phyloP scores from a whole-genome alignment of 2,113 vertebrate genomes.

The Rhadina sibilatrix region DNA sequence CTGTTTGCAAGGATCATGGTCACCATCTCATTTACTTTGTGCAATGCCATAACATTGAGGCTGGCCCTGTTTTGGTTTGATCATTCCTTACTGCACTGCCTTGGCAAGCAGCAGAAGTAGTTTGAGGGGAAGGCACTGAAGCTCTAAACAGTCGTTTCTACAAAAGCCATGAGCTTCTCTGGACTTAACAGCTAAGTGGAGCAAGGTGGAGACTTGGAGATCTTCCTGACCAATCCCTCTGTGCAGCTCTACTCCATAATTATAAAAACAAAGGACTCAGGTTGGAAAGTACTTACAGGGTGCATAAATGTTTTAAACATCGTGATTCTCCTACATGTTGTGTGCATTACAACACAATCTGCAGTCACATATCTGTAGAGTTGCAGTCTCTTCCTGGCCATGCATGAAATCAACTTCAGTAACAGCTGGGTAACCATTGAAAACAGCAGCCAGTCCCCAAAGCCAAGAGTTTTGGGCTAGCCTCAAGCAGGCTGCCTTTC shows the following conservation, averaged over 20 bases:
- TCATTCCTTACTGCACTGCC: not conserved
- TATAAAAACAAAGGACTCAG: not conserved
- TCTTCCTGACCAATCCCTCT: not conserved
- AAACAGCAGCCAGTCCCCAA: not conserved
- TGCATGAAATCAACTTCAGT: not conserved
- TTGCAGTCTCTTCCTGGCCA: not conserved
- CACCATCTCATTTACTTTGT: not conserved
- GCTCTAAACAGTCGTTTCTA: not conserved
- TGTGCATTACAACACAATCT: not conserved
- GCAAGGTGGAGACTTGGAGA: not conserved
- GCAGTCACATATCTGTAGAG: not conserved
- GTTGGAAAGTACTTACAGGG: fast-evolving
- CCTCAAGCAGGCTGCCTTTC: not conserved
- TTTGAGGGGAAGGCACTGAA: not conserved
- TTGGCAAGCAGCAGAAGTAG: not conserved
- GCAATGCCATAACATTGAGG: not conserved
- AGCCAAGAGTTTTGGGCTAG: not conserved
- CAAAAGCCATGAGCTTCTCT: not conserved
- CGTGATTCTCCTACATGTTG: not conserved
- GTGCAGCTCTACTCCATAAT: not conserved
- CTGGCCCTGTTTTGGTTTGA: not conserved
- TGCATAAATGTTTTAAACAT: not conserved
- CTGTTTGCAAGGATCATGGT: not conserved
- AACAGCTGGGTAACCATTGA: not conserved
- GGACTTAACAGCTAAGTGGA: not conserved